phyloP scores from a whole-genome alignment of 2,113 vertebrate genomes.

The Megaceryle torquata region DNA sequence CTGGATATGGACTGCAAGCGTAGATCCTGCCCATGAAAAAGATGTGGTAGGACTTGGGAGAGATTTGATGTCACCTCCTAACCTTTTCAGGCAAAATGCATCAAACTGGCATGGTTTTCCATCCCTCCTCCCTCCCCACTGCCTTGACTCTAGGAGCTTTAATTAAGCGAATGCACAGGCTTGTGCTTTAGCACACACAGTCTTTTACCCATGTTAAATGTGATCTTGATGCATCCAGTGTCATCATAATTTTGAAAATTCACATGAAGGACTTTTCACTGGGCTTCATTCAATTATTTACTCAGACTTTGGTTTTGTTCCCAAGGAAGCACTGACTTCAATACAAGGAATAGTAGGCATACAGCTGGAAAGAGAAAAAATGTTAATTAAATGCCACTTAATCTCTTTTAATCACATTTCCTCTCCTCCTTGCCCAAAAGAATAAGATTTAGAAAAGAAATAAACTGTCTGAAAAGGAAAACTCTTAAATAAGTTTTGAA shows the following conservation, averaged over 20 bases:
- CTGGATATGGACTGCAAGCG: background rate
- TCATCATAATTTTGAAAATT: background rate
- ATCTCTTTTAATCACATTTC: conserved; percentile 39
- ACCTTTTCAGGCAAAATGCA: background rate
- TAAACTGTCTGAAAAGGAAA: background rate
- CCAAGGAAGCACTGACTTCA: background rate
- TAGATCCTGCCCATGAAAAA: background rate
- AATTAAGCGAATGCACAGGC: background rate
- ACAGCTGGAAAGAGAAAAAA: background rate
- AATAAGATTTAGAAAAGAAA: conserved; percentile 17
- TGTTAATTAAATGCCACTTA: background rate
- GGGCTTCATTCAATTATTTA: background rate
- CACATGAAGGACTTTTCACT: background rate
- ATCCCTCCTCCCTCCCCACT: background rate
- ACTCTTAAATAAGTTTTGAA: conserved; percentile 30
- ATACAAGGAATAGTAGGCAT: background rate
- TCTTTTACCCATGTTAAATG: background rate
- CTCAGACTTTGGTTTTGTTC: background rate
- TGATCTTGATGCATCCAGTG: background rate
- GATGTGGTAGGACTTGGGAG: background rate
- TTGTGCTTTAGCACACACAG: background rate
- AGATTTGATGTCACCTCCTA: background rate
- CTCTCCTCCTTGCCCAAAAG: background rate
- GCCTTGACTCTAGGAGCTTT: background rate
- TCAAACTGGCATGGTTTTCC: background rate